Conservation (phyloP, 2,113 vertebrate genomes). For the Aptenodytes patagonicus region DNA sequence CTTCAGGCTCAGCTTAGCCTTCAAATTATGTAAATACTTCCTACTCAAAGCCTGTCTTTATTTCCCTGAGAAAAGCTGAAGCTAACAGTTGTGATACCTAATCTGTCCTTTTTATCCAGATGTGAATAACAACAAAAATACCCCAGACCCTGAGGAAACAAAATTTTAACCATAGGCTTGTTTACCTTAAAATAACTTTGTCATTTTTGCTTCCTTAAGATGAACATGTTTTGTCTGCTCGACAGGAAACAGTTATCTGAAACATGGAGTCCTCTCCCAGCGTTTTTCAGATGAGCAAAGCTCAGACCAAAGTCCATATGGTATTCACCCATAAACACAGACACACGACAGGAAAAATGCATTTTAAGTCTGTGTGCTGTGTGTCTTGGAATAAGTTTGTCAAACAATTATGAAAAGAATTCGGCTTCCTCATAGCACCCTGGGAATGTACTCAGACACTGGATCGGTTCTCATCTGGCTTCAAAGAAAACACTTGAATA, state of each 20-base stretch:
- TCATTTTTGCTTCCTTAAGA: conserved; percentile 11
- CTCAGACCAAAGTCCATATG: conserved; percentile 24
- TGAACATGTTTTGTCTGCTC: not conserved
- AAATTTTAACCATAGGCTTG: not conserved
- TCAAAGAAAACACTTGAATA: conserved; percentile 33
- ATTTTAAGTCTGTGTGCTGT: conserved; percentile 16
- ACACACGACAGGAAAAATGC: conserved; percentile 19
- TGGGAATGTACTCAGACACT: not conserved
- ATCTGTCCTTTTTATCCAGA: not conserved
- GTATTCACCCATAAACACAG: conserved; percentile 22
- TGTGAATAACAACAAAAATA: not conserved
- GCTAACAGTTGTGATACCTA: not conserved
- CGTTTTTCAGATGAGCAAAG: not conserved
- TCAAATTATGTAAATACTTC: conserved; percentile 34
- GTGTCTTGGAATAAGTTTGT: conserved; percentile 12
- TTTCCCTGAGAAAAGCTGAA: conserved; percentile 41
- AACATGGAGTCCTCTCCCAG: not conserved
- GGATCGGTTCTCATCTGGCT: not conserved
- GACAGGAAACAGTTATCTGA: conserved; percentile 47
- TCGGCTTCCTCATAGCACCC: not conserved
- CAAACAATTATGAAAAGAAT: conserved; percentile 45
- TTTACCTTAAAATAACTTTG: conserved; percentile 3
- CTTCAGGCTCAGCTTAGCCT: conserved; percentile 35
- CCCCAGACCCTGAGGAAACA: not conserved
- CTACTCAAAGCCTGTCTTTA: not conserved